Percentiles rank a stretch among this genome's conserved stretches.
Conservation (phyloP, 1,140 invertebrate species). For the Drosophila kurseongensis region DNA sequence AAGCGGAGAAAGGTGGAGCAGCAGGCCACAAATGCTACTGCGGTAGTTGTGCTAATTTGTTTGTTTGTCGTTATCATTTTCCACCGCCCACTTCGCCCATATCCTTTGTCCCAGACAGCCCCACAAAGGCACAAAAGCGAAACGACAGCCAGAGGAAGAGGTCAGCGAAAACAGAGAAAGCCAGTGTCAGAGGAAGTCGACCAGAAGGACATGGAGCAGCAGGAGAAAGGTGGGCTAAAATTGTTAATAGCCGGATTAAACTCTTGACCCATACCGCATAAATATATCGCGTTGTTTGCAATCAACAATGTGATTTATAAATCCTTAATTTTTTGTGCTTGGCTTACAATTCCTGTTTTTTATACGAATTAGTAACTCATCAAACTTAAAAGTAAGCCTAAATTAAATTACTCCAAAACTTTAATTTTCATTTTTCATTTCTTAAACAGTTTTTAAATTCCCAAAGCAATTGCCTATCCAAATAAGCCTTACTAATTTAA, state of each 20-base stretch:
- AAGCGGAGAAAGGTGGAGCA: background rate
- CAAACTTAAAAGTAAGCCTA: no score
- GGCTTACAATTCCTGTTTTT: background rate
- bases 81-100: constrained; percentile 14
- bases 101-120: constrained; percentile 57
- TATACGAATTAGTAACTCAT: no score
- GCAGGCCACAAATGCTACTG: constrained; percentile 75
- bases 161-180: constrained; percentile 15
- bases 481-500: no score
- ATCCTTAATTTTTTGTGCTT: no score
- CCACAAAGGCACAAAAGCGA: constrained; percentile 36
- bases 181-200: constrained; percentile 14
- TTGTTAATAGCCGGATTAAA: constrained; percentile 47
- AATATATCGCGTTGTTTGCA: constrained; percentile 7
- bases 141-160: constrained; percentile 31
- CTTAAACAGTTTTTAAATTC: no score
- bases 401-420: no score
- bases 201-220: constrained; percentile 10
- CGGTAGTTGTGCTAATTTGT: constrained; percentile 83
- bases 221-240: constrained; percentile 21
- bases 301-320: no score
- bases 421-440: no score
- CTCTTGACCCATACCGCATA: constrained; percentile 20
- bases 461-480: no score
- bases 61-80: constrained; percentile 81